phyloP scores from a whole-genome alignment of 2,888 invertebrate genomes.

The Poecilus cupreus region DNA sequence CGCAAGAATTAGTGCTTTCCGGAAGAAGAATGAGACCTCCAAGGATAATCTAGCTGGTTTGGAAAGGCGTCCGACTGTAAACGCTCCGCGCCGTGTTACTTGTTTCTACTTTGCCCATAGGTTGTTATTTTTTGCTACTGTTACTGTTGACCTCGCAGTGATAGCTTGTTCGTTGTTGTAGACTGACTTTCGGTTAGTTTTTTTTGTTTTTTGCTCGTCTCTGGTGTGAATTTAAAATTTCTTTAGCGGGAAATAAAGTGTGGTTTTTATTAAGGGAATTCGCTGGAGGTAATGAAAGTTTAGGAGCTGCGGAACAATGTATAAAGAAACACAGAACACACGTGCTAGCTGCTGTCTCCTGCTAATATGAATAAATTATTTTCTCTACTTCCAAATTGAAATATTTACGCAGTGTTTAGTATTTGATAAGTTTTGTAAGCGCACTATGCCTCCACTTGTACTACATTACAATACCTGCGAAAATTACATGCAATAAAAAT shows the following conservation, averaged over 20 bases:
- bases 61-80: constrained; percentile 43
- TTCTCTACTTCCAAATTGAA: too few species aligned
- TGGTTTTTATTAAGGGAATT: constrained; percentile 14
- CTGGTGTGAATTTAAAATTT: constrained; percentile 13
- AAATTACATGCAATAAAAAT: too few species aligned
- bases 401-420: too few species aligned
- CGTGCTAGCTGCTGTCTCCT: too few species aligned
- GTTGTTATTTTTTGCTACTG: constrained; percentile 44
- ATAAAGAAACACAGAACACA: too few species aligned
- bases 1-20: constrained; percentile 64
- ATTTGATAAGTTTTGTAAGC: too few species aligned
- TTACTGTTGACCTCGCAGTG: constrained; percentile 16
- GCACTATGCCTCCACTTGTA: too few species aligned
- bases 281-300: constrained; percentile 1
- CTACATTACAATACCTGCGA: too few species aligned
- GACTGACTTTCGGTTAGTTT: constrained; percentile 8
- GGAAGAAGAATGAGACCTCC: constrained; percentile 63
- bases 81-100: neutral
- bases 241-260: neutral
- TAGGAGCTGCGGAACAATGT: neutral
- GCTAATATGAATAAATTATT: too few species aligned
- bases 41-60: constrained; percentile 58
- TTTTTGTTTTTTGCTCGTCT: constrained; percentile 1
- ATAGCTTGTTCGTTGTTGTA: constrained; percentile 3
- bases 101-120: constrained; percentile 41